phyloP scores from a whole-genome alignment of 64 coral and sea anemone species.

The Trachythela sp. region DNA sequence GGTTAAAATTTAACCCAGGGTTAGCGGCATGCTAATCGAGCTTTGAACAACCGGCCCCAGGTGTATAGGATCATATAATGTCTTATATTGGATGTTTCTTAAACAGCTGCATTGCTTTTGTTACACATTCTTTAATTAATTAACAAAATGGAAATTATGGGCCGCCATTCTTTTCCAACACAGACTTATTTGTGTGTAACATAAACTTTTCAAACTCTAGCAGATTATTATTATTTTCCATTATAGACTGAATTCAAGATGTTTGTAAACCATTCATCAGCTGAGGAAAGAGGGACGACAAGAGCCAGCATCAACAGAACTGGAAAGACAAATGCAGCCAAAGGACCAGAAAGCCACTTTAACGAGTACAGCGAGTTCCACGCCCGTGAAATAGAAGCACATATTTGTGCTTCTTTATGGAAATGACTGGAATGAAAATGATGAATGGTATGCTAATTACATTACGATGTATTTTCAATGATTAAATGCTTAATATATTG shows the following conservation, averaged over 20 bases:
- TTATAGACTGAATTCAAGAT: not conserved
- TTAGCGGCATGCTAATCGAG: too few relatives aligned
- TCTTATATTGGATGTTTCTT: too few relatives aligned
- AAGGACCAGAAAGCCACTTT: not conserved
- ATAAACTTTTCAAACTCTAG: not conserved
- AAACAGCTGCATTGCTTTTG: too few relatives aligned
- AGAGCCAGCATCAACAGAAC: not conserved
- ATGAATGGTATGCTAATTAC: too few relatives aligned
- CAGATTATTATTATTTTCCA: not conserved
- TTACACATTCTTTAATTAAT: too few relatives aligned
- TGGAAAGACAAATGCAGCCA: not conserved
- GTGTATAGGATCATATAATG: too few relatives aligned
- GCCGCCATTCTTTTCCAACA: too few relatives aligned
- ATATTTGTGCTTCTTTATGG: not conserved
- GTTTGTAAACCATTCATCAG: not conserved
- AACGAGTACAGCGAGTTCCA: not conserved
- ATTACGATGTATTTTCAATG: too few relatives aligned
- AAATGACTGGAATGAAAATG: not conserved
- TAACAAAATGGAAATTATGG: too few relatives aligned
- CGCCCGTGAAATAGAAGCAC: not conserved
- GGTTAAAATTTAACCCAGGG: too few relatives aligned
- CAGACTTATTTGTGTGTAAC: not conserved
- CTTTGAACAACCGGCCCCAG: too few relatives aligned
- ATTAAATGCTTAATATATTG: too few relatives aligned
- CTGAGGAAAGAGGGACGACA: not conserved